A percentile compares a stretch with the other conserved stretches of the same genome.
These are phyloP conservation scores for Gari tellinella DNA, from an alignment of 2,888 invertebrate genomes.

Conservation along the genomic window DNA sequence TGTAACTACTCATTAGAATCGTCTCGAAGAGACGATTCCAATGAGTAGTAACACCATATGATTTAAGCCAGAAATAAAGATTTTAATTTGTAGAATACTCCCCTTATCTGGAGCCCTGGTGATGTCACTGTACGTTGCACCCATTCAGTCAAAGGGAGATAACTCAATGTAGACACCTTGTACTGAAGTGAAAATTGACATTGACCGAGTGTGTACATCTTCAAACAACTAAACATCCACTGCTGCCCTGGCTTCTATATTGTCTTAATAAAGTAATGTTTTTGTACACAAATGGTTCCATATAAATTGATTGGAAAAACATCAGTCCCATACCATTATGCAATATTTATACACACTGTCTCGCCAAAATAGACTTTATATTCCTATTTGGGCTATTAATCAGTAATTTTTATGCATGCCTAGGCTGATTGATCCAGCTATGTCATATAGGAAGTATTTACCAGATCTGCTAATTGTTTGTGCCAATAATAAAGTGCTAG, in stretches of 20 bases:
- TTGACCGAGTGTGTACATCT: too few relatives aligned
- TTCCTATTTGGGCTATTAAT: slow-evolving; percentile 26
- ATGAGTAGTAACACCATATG: too few relatives aligned
- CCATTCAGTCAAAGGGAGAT: slow-evolving; percentile 5
- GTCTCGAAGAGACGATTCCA: too few relatives aligned
- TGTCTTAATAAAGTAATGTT: slow-evolving; percentile 26
- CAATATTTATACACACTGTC: slow-evolving; percentile 34
- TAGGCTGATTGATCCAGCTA: slow-evolving; percentile 3
- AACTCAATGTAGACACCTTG: not conserved
- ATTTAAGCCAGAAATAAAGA: too few relatives aligned
- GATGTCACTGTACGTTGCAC: too few relatives aligned
- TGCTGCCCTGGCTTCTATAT: slow-evolving; percentile 5
- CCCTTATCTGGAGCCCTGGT: too few relatives aligned
- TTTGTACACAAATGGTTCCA: slow-evolving; percentile 25
- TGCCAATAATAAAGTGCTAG: not conserved
- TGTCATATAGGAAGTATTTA: slow-evolving; percentile 3
- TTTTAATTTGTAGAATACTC: too few relatives aligned
- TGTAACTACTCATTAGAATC: too few relatives aligned
- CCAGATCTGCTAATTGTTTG: not conserved
- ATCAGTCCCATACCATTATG: slow-evolving; percentile 14
- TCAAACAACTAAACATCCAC: too few relatives aligned
- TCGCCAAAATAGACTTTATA: slow-evolving; percentile 29
- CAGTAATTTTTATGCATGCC: slow-evolving; percentile 8
- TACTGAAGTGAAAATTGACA: too few relatives aligned
- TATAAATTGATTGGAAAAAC: slow-evolving; percentile 13